These are phyloP conservation scores for Maniola jurtina DNA, from an alignment of 1,140 invertebrate species.

Conservation along the genomic window DNA sequence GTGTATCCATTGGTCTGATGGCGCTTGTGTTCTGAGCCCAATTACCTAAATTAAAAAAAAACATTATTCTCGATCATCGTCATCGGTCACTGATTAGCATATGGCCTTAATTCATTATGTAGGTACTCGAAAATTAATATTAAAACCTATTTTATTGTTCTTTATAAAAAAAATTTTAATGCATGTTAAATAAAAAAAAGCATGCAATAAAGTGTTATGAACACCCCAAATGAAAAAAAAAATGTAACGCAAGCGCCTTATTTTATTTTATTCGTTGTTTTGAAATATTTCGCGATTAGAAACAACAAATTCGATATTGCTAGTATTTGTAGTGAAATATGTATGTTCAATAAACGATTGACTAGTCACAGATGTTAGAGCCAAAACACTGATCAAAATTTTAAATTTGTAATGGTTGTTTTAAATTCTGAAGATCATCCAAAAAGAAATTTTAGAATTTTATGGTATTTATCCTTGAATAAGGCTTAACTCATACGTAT, in stretches of 20 bases:
- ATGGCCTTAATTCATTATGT: slow-evolving; percentile 1
- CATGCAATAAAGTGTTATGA: background rate
- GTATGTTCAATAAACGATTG: background rate
- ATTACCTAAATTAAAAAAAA: background rate
- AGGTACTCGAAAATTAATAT: background rate
- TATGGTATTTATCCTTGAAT: background rate
- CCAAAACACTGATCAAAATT: background rate
- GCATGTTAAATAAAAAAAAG: slow-evolving; percentile 1
- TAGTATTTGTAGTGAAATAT: background rate
- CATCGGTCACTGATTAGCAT: background rate
- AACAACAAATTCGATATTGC: background rate
- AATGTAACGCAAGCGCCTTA: slow-evolving; percentile 9
- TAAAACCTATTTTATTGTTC: background rate
- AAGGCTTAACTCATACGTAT: background rate
- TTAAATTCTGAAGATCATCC: background rate
- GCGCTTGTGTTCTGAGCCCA: slow-evolving; percentile 56
- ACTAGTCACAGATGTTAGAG: background rate
- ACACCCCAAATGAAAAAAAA: background rate
- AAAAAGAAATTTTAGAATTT: background rate
- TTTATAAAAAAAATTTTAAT: background rate
- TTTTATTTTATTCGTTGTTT: slow-evolving; percentile 6
- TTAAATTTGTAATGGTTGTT: background rate
- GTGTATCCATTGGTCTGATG: slow-evolving; percentile 42
- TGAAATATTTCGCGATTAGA: background rate
- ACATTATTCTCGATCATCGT: background rate